Evolutionary conservation across 2,113 vertebrate species (phyloP).

Genomic region (Oryzias celebensis): DNA sequence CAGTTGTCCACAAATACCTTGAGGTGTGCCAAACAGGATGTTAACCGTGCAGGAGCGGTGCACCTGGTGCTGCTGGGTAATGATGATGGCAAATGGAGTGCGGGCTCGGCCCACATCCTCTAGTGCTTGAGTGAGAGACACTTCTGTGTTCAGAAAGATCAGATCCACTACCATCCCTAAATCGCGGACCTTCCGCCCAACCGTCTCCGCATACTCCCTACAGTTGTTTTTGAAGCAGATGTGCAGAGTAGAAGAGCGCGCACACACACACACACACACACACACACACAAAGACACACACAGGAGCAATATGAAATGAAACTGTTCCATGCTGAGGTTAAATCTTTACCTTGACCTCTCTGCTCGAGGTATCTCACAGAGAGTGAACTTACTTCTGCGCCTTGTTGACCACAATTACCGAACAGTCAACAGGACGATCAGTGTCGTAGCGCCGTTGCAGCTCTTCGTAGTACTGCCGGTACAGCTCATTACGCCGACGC

Average conservation of each 20-base stretch:
- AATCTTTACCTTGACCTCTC: not conserved
- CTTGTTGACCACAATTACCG: constrained; percentile 96
- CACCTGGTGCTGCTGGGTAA: constrained; percentile 97
- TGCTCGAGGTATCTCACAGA: not conserved
- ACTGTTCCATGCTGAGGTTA: not conserved
- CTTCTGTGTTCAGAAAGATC: constrained; percentile 98
- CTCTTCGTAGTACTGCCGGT: constrained; percentile 95
- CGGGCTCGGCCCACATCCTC: constrained; percentile 95
- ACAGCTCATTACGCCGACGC: constrained; percentile 89
- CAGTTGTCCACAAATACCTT: constrained; percentile 79
- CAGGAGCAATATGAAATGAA: constrained; percentile 46
- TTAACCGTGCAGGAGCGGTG: constrained; percentile 98
- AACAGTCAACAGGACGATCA: constrained; percentile 94
- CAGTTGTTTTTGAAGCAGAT: constrained; percentile 41
- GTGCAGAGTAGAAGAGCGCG: not conserved
- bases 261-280: not conserved
- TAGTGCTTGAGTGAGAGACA: constrained; percentile 92
- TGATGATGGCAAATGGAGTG: constrained; percentile 96
- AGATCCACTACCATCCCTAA: constrained; percentile 98
- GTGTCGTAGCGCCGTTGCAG: constrained; percentile 92
- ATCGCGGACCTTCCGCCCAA: constrained; percentile 94
- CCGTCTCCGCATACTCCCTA: constrained; percentile 96
- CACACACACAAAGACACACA: constrained; percentile 9
- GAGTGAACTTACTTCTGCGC: constrained; percentile 88
- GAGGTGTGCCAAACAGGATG: constrained; percentile 96